These are phyloP conservation scores for Rhegmatorhina hoffmannsi DNA, from an alignment of 2,113 vertebrate genomes.

Conservation along the genomic window DNA sequence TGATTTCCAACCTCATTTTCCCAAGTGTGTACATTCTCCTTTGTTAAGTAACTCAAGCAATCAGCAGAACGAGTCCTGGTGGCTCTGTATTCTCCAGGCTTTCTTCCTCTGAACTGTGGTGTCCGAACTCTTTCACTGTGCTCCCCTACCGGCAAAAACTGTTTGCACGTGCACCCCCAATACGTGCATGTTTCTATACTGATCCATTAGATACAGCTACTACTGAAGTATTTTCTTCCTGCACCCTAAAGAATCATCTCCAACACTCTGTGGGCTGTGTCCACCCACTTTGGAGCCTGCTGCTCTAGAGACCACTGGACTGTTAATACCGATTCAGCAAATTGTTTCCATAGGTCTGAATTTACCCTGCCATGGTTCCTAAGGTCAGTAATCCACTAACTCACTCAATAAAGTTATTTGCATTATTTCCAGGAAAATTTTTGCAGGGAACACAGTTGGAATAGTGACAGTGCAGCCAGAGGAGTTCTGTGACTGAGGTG, in stretches of 20 bases:
- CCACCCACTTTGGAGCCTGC: background rate
- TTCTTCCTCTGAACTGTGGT: background rate
- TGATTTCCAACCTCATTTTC: background rate
- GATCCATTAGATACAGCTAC: background rate
- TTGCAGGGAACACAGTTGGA: background rate
- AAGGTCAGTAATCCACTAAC: background rate
- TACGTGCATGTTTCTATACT: accelerated
- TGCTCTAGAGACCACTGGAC: background rate
- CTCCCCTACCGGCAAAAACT: background rate
- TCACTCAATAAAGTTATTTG: background rate
- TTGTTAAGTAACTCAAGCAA: background rate
- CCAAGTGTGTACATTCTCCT: background rate
- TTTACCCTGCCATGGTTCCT: background rate
- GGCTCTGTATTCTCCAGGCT: background rate
- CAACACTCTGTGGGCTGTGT: background rate
- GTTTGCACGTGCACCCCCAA: background rate
- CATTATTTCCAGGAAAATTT: slow-evolving; percentile 36
- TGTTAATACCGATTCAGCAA: background rate
- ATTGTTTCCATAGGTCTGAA: slow-evolving; percentile 31
- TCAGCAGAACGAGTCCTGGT: background rate
- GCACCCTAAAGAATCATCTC: background rate
- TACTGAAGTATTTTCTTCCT: background rate
- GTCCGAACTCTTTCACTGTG: background rate
- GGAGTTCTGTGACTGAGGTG: background rate
- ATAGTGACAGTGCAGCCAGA: background rate